phyloP scores from a whole-genome alignment of 2,888 invertebrate genomes.

The Drosophila lacicola region DNA sequence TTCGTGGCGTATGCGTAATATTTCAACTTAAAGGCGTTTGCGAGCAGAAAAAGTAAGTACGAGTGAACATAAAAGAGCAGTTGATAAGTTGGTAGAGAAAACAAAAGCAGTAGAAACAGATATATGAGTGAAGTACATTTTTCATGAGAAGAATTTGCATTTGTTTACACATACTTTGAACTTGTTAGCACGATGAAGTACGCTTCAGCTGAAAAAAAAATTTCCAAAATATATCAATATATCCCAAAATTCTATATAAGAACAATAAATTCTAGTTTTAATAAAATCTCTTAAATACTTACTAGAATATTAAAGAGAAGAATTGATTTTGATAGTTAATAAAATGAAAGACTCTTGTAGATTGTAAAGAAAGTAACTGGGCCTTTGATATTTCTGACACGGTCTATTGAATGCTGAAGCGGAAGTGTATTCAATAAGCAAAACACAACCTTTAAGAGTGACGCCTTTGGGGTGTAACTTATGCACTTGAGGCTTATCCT shows the following conservation, averaged over 20 bases:
- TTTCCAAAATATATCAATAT: too few relatives aligned
- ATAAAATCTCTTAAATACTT: too few relatives aligned
- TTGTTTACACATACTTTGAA: too few relatives aligned
- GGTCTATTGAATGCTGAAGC: background rate
- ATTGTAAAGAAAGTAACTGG: too few relatives aligned
- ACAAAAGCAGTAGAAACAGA: background rate
- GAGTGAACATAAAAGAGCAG: slow-evolving; percentile 3
- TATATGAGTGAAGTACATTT: background rate
- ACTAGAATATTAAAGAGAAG: too few relatives aligned
- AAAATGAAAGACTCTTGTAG: too few relatives aligned
- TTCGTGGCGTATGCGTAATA: slow-evolving; percentile 40
- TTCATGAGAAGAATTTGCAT: background rate
- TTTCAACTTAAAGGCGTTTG: slow-evolving; percentile 24
- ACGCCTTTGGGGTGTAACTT: slow-evolving; percentile 40
- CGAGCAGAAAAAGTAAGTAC: slow-evolving; percentile 6
- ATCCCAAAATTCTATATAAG: too few relatives aligned
- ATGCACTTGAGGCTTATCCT: slow-evolving; percentile 56
- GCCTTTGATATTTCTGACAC: too few relatives aligned
- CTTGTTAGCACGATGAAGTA: too few relatives aligned
- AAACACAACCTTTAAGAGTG: slow-evolving; percentile 13
- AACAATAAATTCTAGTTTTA: too few relatives aligned
- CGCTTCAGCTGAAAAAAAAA: too few relatives aligned
- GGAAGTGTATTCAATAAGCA: slow-evolving; percentile 30
- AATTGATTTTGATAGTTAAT: too few relatives aligned
- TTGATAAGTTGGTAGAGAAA: background rate